Conservation (phyloP, 2,113 vertebrate species). For the Dromaius novaehollandiae region DNA sequence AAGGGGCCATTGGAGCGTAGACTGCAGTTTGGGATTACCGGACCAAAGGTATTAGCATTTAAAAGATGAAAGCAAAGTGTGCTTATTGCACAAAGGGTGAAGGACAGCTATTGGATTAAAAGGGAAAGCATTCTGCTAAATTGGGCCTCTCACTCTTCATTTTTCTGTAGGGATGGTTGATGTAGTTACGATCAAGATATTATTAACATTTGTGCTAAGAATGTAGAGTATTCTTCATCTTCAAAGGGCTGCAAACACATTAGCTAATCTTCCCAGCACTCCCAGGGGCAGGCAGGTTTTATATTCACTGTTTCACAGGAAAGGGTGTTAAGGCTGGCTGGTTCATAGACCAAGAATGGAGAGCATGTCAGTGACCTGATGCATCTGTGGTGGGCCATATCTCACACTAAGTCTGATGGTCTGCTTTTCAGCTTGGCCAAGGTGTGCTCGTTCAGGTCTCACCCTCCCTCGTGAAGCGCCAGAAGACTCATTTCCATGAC, state of each 20-base stretch:
- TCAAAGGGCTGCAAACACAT: constrained; percentile 51
- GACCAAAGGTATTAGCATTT: constrained; percentile 45
- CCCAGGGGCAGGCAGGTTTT: constrained; percentile 17
- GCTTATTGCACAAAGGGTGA: constrained; percentile 46
- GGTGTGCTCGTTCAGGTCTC: constrained; percentile 93
- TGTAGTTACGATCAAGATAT: not conserved
- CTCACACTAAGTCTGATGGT: rapidly evolving
- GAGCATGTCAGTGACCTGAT: not conserved
- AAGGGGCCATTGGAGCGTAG: not conserved
- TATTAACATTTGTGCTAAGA: constrained; percentile 29
- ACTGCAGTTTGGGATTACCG: constrained; percentile 43
- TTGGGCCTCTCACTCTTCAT: not conserved
- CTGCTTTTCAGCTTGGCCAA: constrained; percentile 84
- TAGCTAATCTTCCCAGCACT: not conserved
- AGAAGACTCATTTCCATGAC: constrained; percentile 98
- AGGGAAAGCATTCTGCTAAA: constrained; percentile 9
- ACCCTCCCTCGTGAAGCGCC: constrained; percentile 92
- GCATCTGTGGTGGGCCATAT: not conserved
- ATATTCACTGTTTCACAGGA: not conserved
- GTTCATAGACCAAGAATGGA: not conserved
- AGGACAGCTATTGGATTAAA: constrained; percentile 39
- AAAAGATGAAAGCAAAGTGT: constrained; percentile 49
- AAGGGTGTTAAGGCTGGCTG: not conserved
- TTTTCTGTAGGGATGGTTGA: constrained; percentile 43
- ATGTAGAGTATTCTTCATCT: constrained; percentile 27